Base-by-base conservation (phyloP, 1,140 invertebrate species). In the Magallana ariakensis region DNA sequence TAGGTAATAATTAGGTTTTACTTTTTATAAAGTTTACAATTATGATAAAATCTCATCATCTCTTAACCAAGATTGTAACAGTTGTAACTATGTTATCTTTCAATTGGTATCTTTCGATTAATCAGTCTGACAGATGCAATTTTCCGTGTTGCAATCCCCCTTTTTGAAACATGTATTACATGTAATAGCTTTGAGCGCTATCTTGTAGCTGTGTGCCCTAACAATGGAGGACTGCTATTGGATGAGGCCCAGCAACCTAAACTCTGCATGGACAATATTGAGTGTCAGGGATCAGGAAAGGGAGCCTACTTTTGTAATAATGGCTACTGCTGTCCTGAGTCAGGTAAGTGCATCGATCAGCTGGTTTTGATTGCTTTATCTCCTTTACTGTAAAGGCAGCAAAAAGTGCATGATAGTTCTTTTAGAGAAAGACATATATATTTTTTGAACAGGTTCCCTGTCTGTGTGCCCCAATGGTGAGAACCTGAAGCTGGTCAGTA, bases 311-410 rank as follows among this genome's bases (percentile, higher is more conserved):
- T 22, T 6, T 84, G 82, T 16, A 54, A 84, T 19, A 15, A 84
- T 7, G 82, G 82, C 19, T 84, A 84, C 82, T 84, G 82, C 82
- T 84, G 82, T n/a, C 53, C 82, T 6, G 46, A 82, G 46, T n/a
- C 7, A 54, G 80, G 46, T 82, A 82, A 62, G 33, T 46, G 33
- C 3, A 5, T 46, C 33, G 5, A 46, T 46, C 33, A 46, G 33
- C 33, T 46, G 33, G 5, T 46, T 46, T 46, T 46, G 33, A 46
- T 46, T 46, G 33, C 33, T 4, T 46, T 2, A 46, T 46, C 5
- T 46, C 33, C 33, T 46, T 4, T 46, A 46, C 5, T 46, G 33
- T 46, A 5, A 5, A 4, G 33, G 33, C 33, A 46, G 3, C 33
- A 5, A 46, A 16, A 15, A 0, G 60, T 7, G 19, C 60, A 62